Base-by-base conservation (phyloP, 2,888 invertebrate species). In the Falcaria lacertinaria region DNA sequence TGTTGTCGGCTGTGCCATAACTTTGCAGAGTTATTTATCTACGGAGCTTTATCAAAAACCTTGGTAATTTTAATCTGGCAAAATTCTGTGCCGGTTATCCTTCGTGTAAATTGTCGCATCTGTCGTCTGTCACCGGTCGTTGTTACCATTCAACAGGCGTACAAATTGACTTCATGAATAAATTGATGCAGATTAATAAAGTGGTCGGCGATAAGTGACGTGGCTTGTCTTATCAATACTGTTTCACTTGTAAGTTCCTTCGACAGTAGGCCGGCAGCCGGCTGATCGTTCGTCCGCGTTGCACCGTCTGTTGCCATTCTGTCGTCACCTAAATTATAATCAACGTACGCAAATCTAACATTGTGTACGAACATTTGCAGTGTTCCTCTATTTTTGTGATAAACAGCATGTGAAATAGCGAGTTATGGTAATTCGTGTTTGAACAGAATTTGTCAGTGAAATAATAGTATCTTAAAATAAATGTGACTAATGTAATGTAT, bases 151-250 rank as follows among this genome's bases (percentile, higher is more conserved):
- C 22, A 59, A 56, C 59, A 52, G 55, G 48, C 45, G 43, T 47
- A 49, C 83, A 85, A n/a, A 85, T 84, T 85, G 86, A 80, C 76
- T 79, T 56, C 72, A 68, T 71, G 76, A 76, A 74, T 75, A 87
- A 87, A 87, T 87, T 87, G 85, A 81, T 82, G 74, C 79, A 79
- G 83, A 83, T 82, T 83, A 83, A 74, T 84, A 81, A 83, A 87
- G 72, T 82, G 80, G 69, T 60, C 70, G 45, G 39, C 61, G 80
- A 80, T 81, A 79, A 80, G 73, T 84, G 82, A 80, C 79, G 80
- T 77, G 47, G 57, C 44, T 44, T 48, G 60, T 70, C 76, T 86
- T 88, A 87, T 87, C 87, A 83, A 85, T 81, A 80, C 69, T 69
- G 74, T 72, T 77, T 72, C 72, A 64, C 69, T 77, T 74, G 71